These are phyloP conservation scores for Diabrotica virgifera DNA, from an alignment of 1,140 invertebrate species.

Conservation along the genomic window DNA sequence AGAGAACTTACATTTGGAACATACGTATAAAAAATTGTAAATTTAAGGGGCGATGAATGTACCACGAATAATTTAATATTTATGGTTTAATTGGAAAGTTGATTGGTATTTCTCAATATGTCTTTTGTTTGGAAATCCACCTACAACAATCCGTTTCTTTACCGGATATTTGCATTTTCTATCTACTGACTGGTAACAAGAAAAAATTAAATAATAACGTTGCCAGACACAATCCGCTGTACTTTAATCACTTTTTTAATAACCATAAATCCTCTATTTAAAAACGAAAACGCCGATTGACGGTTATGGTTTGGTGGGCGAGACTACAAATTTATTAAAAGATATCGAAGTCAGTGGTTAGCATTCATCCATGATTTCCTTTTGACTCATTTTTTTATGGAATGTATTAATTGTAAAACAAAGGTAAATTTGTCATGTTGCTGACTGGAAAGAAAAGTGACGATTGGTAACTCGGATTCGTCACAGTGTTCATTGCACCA, in stretches of 20 bases:
- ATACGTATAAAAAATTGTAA: no score
- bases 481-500: neutral
- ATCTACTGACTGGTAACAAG: neutral
- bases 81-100: no score
- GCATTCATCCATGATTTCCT: conserved; percentile 20
- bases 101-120: no score
- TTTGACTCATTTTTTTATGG: conserved; percentile 14
- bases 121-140: no score
- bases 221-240: conserved; percentile 13
- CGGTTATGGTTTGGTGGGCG: conserved; percentile 18
- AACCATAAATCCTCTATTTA: conserved; percentile 21
- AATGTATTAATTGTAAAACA: neutral
- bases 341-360: conserved; percentile 11
- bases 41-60: no score
- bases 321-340: conserved; percentile 22
- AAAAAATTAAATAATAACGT: conserved; percentile 24
- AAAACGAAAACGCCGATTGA: conserved; percentile 15
- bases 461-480: neutral
- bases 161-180: no score
- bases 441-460: no score
- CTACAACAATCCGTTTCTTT: no score
- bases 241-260: conserved; percentile 18
- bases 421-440: no score
- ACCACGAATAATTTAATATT: no score
- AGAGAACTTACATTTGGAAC: no score